Evolutionary conservation across 1,140 invertebrate species (phyloP).

Genomic region (Caerostris extrusa): DNA sequence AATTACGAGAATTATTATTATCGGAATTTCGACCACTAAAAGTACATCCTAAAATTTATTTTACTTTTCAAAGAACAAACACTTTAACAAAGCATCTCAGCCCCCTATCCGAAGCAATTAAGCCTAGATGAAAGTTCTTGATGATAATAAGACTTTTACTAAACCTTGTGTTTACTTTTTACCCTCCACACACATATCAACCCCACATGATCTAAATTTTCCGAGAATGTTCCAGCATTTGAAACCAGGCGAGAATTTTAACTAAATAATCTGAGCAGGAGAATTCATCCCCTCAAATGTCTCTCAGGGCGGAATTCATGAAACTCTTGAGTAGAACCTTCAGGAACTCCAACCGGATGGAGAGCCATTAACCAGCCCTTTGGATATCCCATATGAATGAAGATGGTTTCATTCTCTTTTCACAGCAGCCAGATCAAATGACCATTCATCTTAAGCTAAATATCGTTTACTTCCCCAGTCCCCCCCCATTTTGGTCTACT

Average conservation of each 20-base stretch:
- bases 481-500: neutral
- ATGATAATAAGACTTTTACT: no score
- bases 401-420: neutral
- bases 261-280: neutral
- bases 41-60: no score
- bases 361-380: neutral
- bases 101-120: no score
- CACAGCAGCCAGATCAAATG: slow-evolving; percentile 30
- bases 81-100: no score
- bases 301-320: neutral
- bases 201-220: neutral
- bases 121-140: no score
- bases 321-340: neutral
- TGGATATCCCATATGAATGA: neutral
- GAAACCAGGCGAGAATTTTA: neutral
- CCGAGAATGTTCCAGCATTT: neutral
- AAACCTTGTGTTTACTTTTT: neutral
- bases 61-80: no score
- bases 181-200: neutral
- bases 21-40: no score
- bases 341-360: neutral
- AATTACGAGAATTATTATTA: no score
- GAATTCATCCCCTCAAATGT: no score
- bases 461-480: slow-evolving; percentile 17
- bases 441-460: slow-evolving; percentile 45